Evolutionary conservation across 2,888 invertebrate species (phyloP), one percentile per base, ranked within the genome.

Genomic region (Dione juno): DNA sequence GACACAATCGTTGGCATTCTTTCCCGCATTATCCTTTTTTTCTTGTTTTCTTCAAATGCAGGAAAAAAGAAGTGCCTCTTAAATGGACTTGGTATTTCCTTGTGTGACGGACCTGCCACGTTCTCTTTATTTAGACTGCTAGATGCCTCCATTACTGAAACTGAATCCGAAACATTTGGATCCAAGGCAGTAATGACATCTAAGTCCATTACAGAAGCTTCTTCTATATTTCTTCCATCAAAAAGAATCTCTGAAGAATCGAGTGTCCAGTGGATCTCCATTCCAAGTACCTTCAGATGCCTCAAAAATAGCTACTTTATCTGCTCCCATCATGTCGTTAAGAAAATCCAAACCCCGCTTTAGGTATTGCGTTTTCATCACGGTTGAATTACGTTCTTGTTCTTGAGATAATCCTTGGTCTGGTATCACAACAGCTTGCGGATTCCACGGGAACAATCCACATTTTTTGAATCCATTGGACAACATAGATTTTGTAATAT

Each of bases 391-490:
- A 45, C 45, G 45, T 45, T 45, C 45, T 45, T 45, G 45, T 45
- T 45, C 45, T 45, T 45, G 45, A n/a, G 45, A 45, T 45, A 45
- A 45, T 45, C 45, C 45, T 45, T 45, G 45, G 45, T 45, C 45
- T 45, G 48, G 50, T 45, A 63, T 45, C 37, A 37, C 37, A 37
- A 59, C 59, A 37, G 35, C 59, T 40, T 37, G 37, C 37, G 71
- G 68, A 35, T 71, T 65, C 71, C 73, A 73, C 71, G 74, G 74
- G 72, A 73, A 68, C 41, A 71, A 61, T 11, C 68, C 68, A 68
- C 71, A 71, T 71, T 74, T 76, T 48, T 63, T 74, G 53, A 76
- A 76, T 64, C 73, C 74, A 76, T 76, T 76, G 67, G 67, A 57
- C 66, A 76, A 76, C 43, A 76, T 75, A 65, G 74, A 70, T 71